Base-by-base conservation (phyloP, 2,888 invertebrate genomes). In the Napeogenes inachia region DNA sequence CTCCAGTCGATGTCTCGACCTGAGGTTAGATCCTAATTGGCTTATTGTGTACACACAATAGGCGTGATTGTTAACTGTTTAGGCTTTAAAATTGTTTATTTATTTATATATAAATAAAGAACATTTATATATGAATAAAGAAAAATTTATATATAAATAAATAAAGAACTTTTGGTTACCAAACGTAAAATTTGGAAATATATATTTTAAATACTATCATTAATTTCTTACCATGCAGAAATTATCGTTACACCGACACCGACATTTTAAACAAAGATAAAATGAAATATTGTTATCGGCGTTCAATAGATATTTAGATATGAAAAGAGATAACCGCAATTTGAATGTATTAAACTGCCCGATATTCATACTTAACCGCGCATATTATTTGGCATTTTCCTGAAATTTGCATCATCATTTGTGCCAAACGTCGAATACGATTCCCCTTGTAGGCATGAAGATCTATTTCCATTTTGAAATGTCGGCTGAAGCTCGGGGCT, bases 391-490 rank as follows among this genome's bases (percentile, higher is more conserved):
- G 76, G 73, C 76, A 76, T 83, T 82, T 81, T 80, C 79, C 72
- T 70, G 68, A 77, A 82, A 82, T 84, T 84, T 80, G 79, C 81
- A 81, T 81, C 78, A 81, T 80, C 80, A 81, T 82, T 79, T 71
- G 75, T 79, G 80, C 84, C 81, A 84, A 84, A 85, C 84, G 80
- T 84, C 80, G 82, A 80, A 82, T 81, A 82, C 77, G 76, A 81
- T 82, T 84, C 81, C 80, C 81, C 80, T 80, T 78, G 81, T 82
- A 84, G 80, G 79, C 79, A 79, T 75, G 80, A 81, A 75, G 77
- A 79, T 84, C 80, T 81, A 85, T 86, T 86, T 86, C 81, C 84
- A 86, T 86, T 85, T 81, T 79, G 79, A 81, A 85, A 86, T 85
- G 82, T 85, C 84, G 82, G 80, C 74, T 75, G 77, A 74, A 79